A percentile compares a stretch with the other conserved stretches of the same genome.
Evolutionary conservation across 2,797 vertebrate genomes (phyloP).

Genomic region (Gastrophryne carolinensis): DNA sequence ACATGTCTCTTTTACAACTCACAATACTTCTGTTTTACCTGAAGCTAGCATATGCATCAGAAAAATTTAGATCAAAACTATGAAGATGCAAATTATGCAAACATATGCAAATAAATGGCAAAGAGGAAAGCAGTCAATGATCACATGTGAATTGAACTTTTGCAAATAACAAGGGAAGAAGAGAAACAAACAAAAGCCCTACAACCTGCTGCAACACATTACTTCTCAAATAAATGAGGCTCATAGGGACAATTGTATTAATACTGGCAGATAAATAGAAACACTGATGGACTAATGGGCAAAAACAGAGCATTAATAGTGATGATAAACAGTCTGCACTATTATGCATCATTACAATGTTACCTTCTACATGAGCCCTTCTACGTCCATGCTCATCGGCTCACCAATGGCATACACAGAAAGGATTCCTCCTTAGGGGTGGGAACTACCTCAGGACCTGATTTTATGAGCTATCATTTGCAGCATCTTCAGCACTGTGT

Average conservation of each 20-base stretch:
- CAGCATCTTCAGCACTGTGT: conserved; percentile 99
- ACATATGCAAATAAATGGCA: not conserved
- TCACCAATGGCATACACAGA: conserved; percentile 93
- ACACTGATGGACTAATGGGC: conserved; percentile 65
- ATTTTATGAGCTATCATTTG: conserved; percentile 97
- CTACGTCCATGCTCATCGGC: conserved; percentile 97
- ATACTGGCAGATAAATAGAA: conserved; percentile 68
- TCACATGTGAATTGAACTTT: no score
- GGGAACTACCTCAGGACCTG: conserved; percentile 98
- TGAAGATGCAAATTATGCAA: not conserved
- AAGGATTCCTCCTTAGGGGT: conserved; percentile 97
- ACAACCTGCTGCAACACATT: not conserved
- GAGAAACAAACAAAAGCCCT: not conserved
- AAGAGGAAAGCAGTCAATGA: not conserved
- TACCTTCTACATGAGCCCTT: conserved; percentile 99
- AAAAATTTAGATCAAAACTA: no score
- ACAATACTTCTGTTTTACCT: no score
- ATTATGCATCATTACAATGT: conserved; percentile 82
- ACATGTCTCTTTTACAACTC: no score
- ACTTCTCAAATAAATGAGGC: conserved; percentile 13
- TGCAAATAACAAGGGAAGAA: not conserved
- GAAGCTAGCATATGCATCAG: no score
- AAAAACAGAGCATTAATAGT: conserved; percentile 73
- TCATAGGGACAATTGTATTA: not conserved
- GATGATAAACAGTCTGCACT: conserved; percentile 73